Base-by-base conservation (phyloP, 2,888 invertebrate species). In the Autographa gamma region DNA sequence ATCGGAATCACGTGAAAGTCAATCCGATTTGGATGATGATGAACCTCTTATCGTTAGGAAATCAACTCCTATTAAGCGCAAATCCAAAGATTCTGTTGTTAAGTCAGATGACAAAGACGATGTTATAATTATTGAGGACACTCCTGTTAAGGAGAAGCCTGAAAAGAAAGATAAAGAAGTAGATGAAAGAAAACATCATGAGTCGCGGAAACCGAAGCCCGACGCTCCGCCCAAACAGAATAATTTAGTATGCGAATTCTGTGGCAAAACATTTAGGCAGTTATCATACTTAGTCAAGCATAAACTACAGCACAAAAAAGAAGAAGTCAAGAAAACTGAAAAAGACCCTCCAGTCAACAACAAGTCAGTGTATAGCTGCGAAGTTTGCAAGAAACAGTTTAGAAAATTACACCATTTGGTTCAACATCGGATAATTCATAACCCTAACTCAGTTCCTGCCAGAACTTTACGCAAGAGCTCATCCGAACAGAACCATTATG, bases 241-340 rank as follows among this genome's bases (percentile, higher is more conserved):
- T 69, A 89, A 90, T 77, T 85, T 94, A 14, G 87, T 91, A 19
- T 96, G 96, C 77, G 95, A 96, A 83, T 89, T 93, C 68, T 96
- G 96, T 75, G 94, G 94, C 0, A 96, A 96, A 88, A 90, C 89
- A 14, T 96, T 96, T 80, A 91, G 96, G 76, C 96, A 96, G 76
- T 81, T 93, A 60, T 95, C 96, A 0, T 95, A 96, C 81, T 89
- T 96, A 69, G 91, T 90, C 0, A 94, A 89, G 74, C 96, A 96
- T 80, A 95, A 92, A 80, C 60, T 93, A 48, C 93, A 92, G 65
- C 95, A 95, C 73, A 92, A 89, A 73, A 93, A 90, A 82, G 90
- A 90, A 9, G 89, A 90, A 32, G 25, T 79, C 52, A 92, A 92
- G 76, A 91, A 89, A 81, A 18, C 71, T 16, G 88, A 90, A 60